Percentiles rank a stretch among this genome's conserved stretches.
Conservation (phyloP, 1,140 invertebrate species). For the Hyles vespertilio region DNA sequence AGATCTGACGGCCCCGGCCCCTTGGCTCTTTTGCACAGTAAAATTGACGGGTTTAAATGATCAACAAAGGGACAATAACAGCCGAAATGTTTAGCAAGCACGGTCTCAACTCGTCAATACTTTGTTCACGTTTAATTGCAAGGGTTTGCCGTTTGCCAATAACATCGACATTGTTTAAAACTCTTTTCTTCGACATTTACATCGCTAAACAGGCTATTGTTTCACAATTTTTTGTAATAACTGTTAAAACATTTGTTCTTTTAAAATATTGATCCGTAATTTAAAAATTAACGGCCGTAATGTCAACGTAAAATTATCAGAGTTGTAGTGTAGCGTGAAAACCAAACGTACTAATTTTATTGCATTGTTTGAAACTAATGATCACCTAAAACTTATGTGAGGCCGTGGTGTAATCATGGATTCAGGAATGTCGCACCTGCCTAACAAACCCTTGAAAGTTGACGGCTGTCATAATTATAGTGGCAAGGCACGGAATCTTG, state of each 20-base stretch:
- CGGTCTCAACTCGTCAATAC: conserved; percentile 28
- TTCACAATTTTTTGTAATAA: too few relatives aligned
- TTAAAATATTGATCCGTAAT: too few relatives aligned
- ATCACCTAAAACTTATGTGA: too few relatives aligned
- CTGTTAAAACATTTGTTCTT: too few relatives aligned
- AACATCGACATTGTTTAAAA: conserved; percentile 39
- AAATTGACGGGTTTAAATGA: conserved; percentile 52
- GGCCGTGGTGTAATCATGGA: too few relatives aligned
- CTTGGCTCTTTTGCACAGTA: conserved; percentile 24
- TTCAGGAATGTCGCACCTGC: conserved; percentile 39
- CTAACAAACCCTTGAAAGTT: conserved; percentile 25
- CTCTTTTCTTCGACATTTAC: conserved; percentile 48
- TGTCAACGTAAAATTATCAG: too few relatives aligned
- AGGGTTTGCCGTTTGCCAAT: conserved; percentile 55
- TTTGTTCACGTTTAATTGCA: conserved; percentile 58
- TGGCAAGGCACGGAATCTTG: conserved; percentile 31
- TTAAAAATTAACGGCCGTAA: too few relatives aligned
- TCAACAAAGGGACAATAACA: conserved; percentile 45
- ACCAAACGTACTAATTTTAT: too few relatives aligned
- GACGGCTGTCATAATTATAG: conserved; percentile 44
- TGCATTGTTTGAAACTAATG: too few relatives aligned
- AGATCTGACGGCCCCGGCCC: conserved; percentile 14
- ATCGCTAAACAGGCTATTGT: neutral
- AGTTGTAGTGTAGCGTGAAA: too few relatives aligned
- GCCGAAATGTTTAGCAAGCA: conserved; percentile 50